These are phyloP conservation scores for Laothoe populi DNA, from an alignment of 2,888 invertebrate genomes.

Conservation along the genomic window DNA sequence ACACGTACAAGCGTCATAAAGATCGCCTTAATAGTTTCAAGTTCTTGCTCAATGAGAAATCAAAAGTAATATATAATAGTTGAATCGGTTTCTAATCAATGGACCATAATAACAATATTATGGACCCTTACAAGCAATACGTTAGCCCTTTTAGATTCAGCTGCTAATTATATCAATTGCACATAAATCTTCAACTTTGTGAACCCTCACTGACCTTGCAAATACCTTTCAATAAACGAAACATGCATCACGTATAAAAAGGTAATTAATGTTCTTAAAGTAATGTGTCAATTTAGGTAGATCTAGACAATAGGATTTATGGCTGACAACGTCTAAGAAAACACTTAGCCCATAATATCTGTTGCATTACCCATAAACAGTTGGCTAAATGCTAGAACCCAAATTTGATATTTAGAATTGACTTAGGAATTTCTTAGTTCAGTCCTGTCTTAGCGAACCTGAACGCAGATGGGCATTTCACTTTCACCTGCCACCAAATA, in stretches of 20 bases:
- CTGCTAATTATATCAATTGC: neutral
- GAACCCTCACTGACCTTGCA: constrained; percentile 22
- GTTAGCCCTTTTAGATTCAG: too few species aligned
- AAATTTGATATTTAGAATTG: too few species aligned
- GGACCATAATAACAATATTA: neutral
- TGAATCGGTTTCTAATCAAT: neutral
- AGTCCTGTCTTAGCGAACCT: too few species aligned
- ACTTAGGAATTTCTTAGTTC: too few species aligned
- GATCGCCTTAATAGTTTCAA: neutral
- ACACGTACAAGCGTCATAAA: neutral
- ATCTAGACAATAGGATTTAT: constrained; percentile 36
- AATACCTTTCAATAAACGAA: constrained; percentile 37
- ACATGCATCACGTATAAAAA: constrained; percentile 21
- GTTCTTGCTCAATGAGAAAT: neutral
- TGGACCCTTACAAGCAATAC: neutral
- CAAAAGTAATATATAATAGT: neutral
- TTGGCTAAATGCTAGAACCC: too few species aligned
- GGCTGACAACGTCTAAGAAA: too few species aligned
- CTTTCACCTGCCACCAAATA: constrained; percentile 59
- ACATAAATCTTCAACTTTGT: neutral
- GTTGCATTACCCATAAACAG: too few species aligned
- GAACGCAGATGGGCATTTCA: constrained; percentile 25
- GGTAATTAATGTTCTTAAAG: constrained; percentile 36
- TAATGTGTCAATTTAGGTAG: constrained; percentile 40
- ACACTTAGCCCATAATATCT: too few species aligned